Base-by-base conservation (phyloP, 2,113 vertebrate species). In the Nycticryphes semicollaris region DNA sequence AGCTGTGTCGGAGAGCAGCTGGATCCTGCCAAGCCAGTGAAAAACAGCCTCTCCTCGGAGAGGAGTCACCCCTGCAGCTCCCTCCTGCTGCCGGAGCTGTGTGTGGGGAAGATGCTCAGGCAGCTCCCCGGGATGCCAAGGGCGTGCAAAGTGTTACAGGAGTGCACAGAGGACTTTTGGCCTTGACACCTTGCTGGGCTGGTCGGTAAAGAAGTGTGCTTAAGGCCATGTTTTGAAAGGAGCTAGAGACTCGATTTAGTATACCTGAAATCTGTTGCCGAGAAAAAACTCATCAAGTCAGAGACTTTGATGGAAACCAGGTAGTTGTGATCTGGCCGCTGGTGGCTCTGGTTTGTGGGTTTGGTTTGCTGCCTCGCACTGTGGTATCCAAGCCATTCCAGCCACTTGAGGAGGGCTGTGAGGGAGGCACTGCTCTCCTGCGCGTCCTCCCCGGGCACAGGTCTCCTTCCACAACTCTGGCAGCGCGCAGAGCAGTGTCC, bases 371-470 rank as follows among this genome's bases (percentile, higher is more conserved):
- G 22, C 31, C 28, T 73, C 20, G 2, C 35, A 31, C 18, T 10
- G 5, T 0, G 1, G n/a, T 39, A 1, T 4, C 66, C 10, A 35
- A 31, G 53, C 24, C 2, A 4, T 27, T 33, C 33, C 31, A 84
- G 35, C 21, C 19, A 3, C 6, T 8, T 19, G 31, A 51, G 28
- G 67, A 43, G 0, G 7, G 17, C 25, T 22, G 6, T 31, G 47
- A 48, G 30, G 15, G 41, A 14, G 8, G 43, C 20, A 8, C 35
- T 6, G 75, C 51, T 31, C 28, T 67, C 16, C 47, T 9, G 54
- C 3, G 1, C 3, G 2, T 0, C 3, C 10, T 33, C 37, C 56
- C 56, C 2, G 1, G 75, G 76, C 59, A 11, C 0, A 0, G 30
- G 47, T 21, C 22, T 54, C 0, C 2, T 43, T 16, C 59, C 3